phyloP scores from a whole-genome alignment of 2,888 invertebrate genomes.

The Mythimna lalbum region DNA sequence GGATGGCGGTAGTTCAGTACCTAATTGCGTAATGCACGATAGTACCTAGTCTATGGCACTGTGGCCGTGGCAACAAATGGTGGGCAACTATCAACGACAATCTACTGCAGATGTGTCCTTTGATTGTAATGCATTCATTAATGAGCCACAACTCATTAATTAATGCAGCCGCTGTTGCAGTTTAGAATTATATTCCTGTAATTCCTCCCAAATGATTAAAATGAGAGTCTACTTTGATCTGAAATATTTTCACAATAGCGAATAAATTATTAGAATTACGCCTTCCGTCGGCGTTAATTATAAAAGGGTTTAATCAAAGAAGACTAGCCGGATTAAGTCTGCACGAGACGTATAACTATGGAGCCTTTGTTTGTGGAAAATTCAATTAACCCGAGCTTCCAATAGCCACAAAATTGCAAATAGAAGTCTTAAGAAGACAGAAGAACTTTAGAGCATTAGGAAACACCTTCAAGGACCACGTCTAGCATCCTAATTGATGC shows the following conservation, averaged over 20 bases:
- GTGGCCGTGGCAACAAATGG: conserved; percentile 31
- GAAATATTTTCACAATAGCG: not conserved
- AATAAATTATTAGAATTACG: not conserved
- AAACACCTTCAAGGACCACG: conserved; percentile 78
- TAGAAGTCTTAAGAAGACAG: conserved; percentile 31
- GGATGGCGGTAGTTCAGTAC: conserved; percentile 20
- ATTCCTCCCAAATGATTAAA: not conserved
- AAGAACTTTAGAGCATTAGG: conserved; percentile 62
- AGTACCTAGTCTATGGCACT: conserved; percentile 9
- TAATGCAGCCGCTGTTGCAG: conserved; percentile 1
- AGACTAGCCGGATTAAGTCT: conserved; percentile 20
- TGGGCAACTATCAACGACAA: conserved; percentile 35
- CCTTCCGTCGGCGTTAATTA: not conserved
- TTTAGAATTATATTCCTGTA: not conserved
- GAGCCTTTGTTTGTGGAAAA: conserved; percentile 26
- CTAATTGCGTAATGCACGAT: conserved; percentile 26
- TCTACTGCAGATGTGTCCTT: conserved; percentile 49
- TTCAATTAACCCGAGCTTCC: conserved; percentile 30
- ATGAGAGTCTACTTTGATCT: not conserved
- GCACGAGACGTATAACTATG: not conserved
- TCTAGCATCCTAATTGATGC: conserved; percentile 87
- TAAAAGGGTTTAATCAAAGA: conserved; percentile 19
- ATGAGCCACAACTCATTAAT: not conserved
- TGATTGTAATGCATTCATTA: conserved; percentile 28
- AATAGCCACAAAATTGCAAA: conserved; percentile 11